Percentiles rank a stretch among this genome's conserved stretches.
Evolutionary conservation across 2,797 vertebrate species (phyloP).

Genomic region (Diglossa cyanea): DNA sequence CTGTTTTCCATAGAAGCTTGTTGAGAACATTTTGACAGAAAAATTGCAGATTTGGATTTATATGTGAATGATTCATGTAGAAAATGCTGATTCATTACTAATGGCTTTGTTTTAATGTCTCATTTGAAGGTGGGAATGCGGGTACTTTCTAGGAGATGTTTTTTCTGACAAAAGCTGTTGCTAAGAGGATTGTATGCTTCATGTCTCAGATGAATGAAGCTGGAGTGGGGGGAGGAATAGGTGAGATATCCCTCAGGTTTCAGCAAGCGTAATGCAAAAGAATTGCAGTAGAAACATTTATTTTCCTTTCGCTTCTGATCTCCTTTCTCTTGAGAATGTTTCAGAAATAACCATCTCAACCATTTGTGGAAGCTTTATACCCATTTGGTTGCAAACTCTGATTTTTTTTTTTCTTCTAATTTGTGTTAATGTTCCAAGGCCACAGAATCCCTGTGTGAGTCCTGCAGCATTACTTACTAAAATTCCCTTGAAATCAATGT

Average conservation of each 20-base stretch:
- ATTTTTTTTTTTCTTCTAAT: not conserved
- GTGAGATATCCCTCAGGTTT: not conserved
- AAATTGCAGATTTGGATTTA: not conserved
- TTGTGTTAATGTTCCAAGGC: not conserved
- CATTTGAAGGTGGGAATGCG: not conserved
- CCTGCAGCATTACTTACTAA: not conserved
- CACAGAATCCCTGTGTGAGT: not conserved
- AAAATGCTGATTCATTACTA: not conserved
- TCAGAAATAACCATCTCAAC: not conserved
- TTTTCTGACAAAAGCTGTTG: not conserved
- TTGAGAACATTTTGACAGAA: not conserved
- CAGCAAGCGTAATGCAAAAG: not conserved
- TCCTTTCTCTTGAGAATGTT: not conserved
- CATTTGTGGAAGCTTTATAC: not conserved
- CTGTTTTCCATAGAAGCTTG: not conserved
- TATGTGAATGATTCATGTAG: not conserved
- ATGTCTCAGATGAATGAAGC: not conserved
- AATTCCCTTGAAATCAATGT: constrained; percentile 2
- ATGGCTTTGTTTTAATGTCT: not conserved
- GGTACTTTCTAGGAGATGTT: not conserved
- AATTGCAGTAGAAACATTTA: not conserved
- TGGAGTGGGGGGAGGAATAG: not conserved
- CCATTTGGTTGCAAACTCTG: not conserved
- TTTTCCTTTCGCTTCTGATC: not conserved
- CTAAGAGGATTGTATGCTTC: not conserved